A percentile compares a stretch with the other conserved stretches of the same genome.
These are phyloP conservation scores for Rostratula benghalensis DNA, from an alignment of 2,113 vertebrate genomes.

Conservation along the genomic window DNA sequence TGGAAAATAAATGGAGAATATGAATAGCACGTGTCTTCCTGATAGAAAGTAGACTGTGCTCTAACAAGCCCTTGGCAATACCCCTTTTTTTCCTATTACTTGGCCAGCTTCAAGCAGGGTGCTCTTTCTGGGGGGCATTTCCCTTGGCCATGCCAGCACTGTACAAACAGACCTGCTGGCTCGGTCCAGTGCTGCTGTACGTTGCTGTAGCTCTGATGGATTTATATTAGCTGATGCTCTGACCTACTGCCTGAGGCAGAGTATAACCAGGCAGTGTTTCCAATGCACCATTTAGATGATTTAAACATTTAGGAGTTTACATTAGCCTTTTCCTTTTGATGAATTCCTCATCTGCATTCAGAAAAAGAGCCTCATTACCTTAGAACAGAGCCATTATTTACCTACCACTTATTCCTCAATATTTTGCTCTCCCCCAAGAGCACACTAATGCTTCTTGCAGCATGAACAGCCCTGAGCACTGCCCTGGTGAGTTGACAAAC, in stretches of 20 bases:
- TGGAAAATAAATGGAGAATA: neutral
- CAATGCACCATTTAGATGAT: conserved; percentile 9
- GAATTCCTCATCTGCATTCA: neutral
- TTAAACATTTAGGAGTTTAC: conserved; percentile 2
- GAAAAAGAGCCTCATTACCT: conserved; percentile 28
- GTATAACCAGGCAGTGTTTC: neutral
- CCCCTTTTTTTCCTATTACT: neutral
- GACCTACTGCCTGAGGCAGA: neutral
- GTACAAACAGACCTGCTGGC: neutral
- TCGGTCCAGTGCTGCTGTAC: neutral
- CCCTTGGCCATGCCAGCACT: neutral
- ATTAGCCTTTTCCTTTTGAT: neutral
- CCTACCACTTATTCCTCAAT: neutral
- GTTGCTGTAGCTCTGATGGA: neutral
- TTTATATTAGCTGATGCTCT: neutral
- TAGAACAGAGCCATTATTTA: neutral
- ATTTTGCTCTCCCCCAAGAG: neutral
- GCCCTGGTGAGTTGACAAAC: neutral
- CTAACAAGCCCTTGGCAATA: neutral
- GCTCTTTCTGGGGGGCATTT: neutral
- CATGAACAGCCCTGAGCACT: fast-evolving
- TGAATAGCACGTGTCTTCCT: neutral
- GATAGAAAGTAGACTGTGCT: neutral
- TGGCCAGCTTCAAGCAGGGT: neutral
- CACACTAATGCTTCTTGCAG: neutral